Percentiles rank a stretch among this genome's conserved stretches.
Conservation (phyloP, 2,888 invertebrate species). For the Callinectes sapidus region DNA sequence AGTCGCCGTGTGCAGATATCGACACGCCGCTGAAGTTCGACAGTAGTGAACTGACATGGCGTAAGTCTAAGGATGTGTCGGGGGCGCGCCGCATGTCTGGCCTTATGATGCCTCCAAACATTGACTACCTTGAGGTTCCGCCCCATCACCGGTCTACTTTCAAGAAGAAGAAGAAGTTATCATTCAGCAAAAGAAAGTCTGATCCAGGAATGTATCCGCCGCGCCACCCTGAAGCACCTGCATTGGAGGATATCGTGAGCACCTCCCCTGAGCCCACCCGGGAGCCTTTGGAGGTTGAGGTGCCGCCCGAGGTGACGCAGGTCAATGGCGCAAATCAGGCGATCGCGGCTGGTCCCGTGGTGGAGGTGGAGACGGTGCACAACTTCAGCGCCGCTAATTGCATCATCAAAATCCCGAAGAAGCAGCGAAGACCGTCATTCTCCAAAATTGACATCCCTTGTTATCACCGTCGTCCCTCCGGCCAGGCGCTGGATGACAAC, state of each 20-base stretch:
- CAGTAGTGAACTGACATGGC: slow-evolving; percentile 60
- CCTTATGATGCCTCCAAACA: slow-evolving; percentile 39
- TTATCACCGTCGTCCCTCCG: slow-evolving; percentile 65
- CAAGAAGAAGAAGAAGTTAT: slow-evolving; percentile 42
- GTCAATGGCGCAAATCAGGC: not conserved
- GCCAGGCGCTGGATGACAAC: slow-evolving; percentile 66
- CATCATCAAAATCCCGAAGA: slow-evolving; percentile 62
- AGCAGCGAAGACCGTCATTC: slow-evolving; percentile 56
- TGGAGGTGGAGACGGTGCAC: not conserved
- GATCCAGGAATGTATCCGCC: slow-evolving; percentile 23
- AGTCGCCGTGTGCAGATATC: slow-evolving; percentile 57
- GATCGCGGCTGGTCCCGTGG: not conserved
- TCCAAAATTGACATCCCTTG: slow-evolving; percentile 66
- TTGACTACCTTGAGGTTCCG: slow-evolving; percentile 67
- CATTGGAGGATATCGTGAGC: slow-evolving; percentile 25
- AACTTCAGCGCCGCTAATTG: slow-evolving; percentile 59
- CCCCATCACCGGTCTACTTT: slow-evolving; percentile 49
- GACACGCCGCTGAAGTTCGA: slow-evolving; percentile 61
- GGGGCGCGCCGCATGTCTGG: slow-evolving; percentile 31
- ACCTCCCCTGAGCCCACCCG: not conserved
- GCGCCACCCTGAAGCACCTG: slow-evolving; percentile 11
- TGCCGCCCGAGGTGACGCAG: not conserved
- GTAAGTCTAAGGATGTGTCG: slow-evolving; percentile 34
- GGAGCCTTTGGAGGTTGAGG: not conserved
- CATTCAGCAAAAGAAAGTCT: slow-evolving; percentile 33